phyloP scores from a whole-genome alignment of 2,797 vertebrate species.

The Picus viridis region DNA sequence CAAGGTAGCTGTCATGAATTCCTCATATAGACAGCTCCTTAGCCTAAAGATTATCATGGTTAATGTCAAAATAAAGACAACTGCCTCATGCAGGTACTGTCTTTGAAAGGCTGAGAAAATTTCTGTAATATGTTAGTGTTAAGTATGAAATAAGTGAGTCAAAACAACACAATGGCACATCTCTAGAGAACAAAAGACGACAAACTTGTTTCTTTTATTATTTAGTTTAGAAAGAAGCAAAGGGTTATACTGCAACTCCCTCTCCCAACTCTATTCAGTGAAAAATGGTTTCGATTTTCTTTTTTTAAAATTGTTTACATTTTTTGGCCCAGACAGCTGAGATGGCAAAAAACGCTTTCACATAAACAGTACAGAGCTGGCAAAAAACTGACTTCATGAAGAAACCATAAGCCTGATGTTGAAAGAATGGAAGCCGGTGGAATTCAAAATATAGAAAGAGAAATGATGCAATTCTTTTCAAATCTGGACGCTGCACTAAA shows the following conservation, averaged over 20 bases:
- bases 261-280: neutral
- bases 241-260: neutral
- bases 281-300: constrained; percentile 27
- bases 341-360: neutral
- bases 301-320: neutral
- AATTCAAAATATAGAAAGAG: neutral
- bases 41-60: neutral
- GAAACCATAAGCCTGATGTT: neutral
- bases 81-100: neutral
- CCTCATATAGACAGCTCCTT: neutral
- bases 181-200: neutral
- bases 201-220: neutral
- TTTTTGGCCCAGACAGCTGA: neutral
- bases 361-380: constrained; percentile 15
- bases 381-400: constrained; percentile 20
- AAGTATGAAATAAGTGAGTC: neutral
- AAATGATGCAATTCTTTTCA: constrained; percentile 21
- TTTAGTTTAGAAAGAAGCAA: neutral
- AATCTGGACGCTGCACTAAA: neutral
- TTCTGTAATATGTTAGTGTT: neutral
- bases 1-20: neutral
- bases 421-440: neutral
- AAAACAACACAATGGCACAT: neutral
- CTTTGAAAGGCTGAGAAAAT: neutral
- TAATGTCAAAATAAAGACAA: constrained; percentile 6